Evolutionary conservation across 2,888 invertebrate genomes (phyloP), one percentile per base, ranked within the genome.

Genomic region (Microchrysa polita): DNA sequence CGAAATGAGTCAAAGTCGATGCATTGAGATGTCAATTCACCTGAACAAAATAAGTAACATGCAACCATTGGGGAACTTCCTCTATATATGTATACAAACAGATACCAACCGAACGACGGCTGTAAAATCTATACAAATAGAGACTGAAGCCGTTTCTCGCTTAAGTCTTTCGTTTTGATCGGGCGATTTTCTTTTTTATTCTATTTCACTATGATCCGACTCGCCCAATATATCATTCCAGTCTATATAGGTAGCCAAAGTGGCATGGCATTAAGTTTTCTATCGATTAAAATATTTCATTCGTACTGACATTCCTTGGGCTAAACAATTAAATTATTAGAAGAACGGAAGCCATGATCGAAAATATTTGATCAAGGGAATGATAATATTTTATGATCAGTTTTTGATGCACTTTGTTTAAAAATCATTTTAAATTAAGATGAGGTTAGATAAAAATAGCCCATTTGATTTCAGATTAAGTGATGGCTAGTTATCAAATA

Each of bases 21-120:
- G 55, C 67, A 67, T 67, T 67, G 67, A 67, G 53, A 67, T 55
- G 67, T 67, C 67, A 67, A 53, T 67, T 67, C 34, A 55, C 53
- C 67, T 53, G 67, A 67, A 67, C 67, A 55, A 67, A 16, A 23
- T 67, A 67, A 67, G 53, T 55, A 67, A 67, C 34, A 16, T 48
- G 65, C 14, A 34, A 34, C 23, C n/a, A n/a, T 44, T n/a, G 12
- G 65, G n/a, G n/a, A n/a, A 65, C 65, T 65, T 65, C 65, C 65
- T 67, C 7, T 22, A 55, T 53, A n/a, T n/a, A n/a, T n/a, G n/a
- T 18, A n/a, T 7, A 34, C 27, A 53, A 34, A 67, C n/a, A n/a
- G n/a, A n/a, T n/a, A n/a, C 67, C 34, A 12, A 27, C 34, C n/a
- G 53, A 16, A 53, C n/a, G n/a, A n/a, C n/a, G 18, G 67, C 53